phyloP scores from a whole-genome alignment of 2,113 vertebrate species.

The Bothrops jararaca region DNA sequence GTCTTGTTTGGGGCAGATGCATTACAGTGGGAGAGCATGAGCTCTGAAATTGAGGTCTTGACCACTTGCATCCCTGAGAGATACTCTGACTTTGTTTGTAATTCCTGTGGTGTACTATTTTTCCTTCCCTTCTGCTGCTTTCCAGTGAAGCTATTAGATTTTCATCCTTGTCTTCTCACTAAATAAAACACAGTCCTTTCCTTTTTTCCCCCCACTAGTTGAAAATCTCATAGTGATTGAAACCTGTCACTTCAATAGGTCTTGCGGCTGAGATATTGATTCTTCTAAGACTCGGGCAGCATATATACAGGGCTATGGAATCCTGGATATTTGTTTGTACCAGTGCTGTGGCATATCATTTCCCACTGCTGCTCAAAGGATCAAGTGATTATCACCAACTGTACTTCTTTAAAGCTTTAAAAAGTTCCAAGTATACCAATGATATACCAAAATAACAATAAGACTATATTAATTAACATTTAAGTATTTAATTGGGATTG shows the following conservation, averaged over 20 bases:
- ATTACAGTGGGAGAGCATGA: background rate
- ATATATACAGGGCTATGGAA: background rate
- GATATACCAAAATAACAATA: too few relatives aligned
- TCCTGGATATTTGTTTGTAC: background rate
- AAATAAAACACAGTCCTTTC: background rate
- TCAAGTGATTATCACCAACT: background rate
- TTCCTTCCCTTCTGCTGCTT: background rate
- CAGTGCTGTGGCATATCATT: background rate
- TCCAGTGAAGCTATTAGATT: constrained; percentile 12
- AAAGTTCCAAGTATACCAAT: background rate
- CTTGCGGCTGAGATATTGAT: background rate
- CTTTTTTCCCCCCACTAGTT: background rate
- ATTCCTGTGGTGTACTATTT: background rate
- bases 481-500: background rate
- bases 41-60: constrained; percentile 28
- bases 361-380: background rate
- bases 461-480: background rate
- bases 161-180: background rate
- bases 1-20: background rate
- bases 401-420: background rate
- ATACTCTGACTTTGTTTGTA: constrained; percentile 3
- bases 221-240: background rate
- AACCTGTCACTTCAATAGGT: background rate
- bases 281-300: background rate
- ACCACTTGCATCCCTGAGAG: constrained; percentile 1